Base-by-base conservation (phyloP, 2,888 invertebrate species). In the Xanthorhoe designata region DNA sequence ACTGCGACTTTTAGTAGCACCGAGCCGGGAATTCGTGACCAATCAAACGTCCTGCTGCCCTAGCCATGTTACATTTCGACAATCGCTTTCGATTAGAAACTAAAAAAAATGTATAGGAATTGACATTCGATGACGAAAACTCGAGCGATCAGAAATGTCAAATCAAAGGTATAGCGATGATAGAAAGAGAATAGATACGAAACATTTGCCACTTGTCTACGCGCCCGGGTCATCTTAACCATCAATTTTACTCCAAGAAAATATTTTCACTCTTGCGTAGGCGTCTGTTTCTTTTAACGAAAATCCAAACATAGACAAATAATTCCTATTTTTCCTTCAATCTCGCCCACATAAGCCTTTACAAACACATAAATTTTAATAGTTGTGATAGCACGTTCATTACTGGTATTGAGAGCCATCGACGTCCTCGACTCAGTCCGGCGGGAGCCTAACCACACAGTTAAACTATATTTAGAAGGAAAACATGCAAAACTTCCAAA, bases 301-400 rank as follows among this genome's bases (percentile, higher is more conserved):
- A 61, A 53, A 45, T 56, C 38, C 19, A 58, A 59, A 51, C 24
- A 51, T 19, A 45, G 24, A 10, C 13, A 15, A 8, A n/a, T 13
- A 45, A 64, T 57, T 53, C 18, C 51, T 55, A 47, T 56, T 63
- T 55, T 51, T 53, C 54, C 67, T 53, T 64, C 61, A 58, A 58
- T 61, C 64, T 58, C 68, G 15, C 64, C 64, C 58, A 64, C 61
- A 54, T 18, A 61, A 45, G 55, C 61, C 54, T 49, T 47, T 32
- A 51, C 57, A 58, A 64, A 61, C 64, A 64, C 65, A 69, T 69
- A 60, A 60, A 69, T 69, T 69, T 69, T 66, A 69, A 69, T 66
- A 63, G 63, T 53, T 60, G 32, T 66, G 57, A 60, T 69, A 52
- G 62, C 56, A 65, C 45, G 65, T 60, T 68, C 62, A 65, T 69